Conservation (phyloP, 2,888 invertebrate species). For the Papilio elwesi region DNA sequence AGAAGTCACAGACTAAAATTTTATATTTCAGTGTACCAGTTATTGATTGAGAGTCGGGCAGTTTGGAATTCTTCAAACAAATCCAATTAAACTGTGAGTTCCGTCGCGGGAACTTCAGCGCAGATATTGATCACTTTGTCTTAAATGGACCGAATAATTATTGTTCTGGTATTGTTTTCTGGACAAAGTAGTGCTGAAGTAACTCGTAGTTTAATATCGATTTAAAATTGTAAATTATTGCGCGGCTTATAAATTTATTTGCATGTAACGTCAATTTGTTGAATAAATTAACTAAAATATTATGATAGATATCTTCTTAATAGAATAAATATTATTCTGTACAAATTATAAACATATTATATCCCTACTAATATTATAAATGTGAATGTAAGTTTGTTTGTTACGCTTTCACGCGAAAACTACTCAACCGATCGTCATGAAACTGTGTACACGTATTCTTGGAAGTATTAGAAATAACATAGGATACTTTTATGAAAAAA, state of each 20-base stretch:
- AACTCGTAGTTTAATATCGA: not conserved
- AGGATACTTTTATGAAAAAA: too few relatives aligned
- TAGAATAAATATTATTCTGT: too few relatives aligned
- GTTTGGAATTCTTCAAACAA: slow-evolving; percentile 30
- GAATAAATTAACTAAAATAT: too few relatives aligned
- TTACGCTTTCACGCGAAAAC: too few relatives aligned
- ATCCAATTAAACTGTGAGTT: slow-evolving; percentile 34
- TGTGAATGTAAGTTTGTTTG: too few relatives aligned
- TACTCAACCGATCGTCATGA: too few relatives aligned
- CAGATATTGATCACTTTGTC: slow-evolving; percentile 35
- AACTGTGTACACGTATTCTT: too few relatives aligned
- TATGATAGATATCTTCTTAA: too few relatives aligned
- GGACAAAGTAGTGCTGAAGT: not conserved
- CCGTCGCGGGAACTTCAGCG: slow-evolving; percentile 16
- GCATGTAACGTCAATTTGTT: too few relatives aligned
- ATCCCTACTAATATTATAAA: too few relatives aligned
- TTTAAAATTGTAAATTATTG: not conserved
- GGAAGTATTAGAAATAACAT: too few relatives aligned
- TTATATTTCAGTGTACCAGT: not conserved
- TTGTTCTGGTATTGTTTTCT: not conserved
- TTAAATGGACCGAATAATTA: slow-evolving; percentile 25
- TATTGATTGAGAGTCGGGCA: not conserved
- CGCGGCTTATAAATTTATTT: not conserved
- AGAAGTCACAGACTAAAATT: not conserved
- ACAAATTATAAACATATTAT: too few relatives aligned